Base-by-base conservation (phyloP, 2,888 invertebrate species). In the Blera fallax region DNA sequence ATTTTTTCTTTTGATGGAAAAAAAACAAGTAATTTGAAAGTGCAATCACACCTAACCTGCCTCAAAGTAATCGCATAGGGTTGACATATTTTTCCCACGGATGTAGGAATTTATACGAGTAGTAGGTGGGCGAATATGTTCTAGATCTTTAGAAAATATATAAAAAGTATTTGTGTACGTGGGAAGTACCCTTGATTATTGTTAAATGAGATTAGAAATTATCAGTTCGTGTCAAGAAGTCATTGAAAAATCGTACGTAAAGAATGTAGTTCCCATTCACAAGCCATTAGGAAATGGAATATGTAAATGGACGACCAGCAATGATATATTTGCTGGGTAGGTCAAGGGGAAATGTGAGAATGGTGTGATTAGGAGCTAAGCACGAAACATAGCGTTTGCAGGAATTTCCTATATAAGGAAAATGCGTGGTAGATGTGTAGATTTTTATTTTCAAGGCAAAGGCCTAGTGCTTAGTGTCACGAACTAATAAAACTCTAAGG, bases 211-310 rank as follows among this genome's bases (percentile, higher is more conserved):
- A 64, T 64, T 54, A 34, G 43, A 34, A 40, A 34, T 76, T 67
- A 76, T 65, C 56, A 48, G 24, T 48, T 58, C 65, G 18, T 76
- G 76, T 67, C 76, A 67, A 76, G 34, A 27, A 40, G 67, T 58
- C 65, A 58, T 65, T 65, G 45, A 14, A 32, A 43, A 32, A 7
- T 40, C 11, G 14, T 37, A 52, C 50, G 24, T 52, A 50, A 52
- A 29, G 32, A 32, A 32, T n/a, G 14, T 34, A 11, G 16, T 29
- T 18, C 24, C 14, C 34, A 58, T 48, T 50, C 11, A 8, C 8
- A 21, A 56, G 29, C 40, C 10, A 24, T 6, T 50, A 5, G 34
- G 45, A 70, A 70, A 56, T 11, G 27, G 21, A 45, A 32, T 45
- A n/a, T 21, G 3, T 32, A n/a, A 45, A 48, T 58, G 21, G 16